Base-by-base conservation (phyloP, 2,113 vertebrate genomes). In the Otis tarda region DNA sequence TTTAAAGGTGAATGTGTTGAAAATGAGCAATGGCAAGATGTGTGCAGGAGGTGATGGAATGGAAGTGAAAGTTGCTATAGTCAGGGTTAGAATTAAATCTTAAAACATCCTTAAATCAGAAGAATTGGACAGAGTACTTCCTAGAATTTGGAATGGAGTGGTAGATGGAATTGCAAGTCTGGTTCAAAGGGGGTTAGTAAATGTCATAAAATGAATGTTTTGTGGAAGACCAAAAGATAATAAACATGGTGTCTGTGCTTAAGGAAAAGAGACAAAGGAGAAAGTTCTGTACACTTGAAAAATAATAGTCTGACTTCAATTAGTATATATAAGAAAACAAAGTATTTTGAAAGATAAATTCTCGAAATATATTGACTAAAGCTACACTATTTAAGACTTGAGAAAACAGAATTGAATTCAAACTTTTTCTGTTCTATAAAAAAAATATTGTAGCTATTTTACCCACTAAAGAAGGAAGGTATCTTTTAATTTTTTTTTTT, bases 141-240 rank as follows among this genome's bases (percentile, higher is more conserved):
- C 20, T 33, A 55, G 22, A 68, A 85, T 35, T 47, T 3, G 10
- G 23, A 71, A 76, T 52, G 0, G 60, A 79, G 35, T 35, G 7
- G 15, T 59, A 83, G 10, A 43, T 22, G 18, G 15, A 79, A 43
- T 53, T 55, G 1, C 17, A 71, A 19, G 24, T 59, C 27, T 45
- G 11, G 15, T 35, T 37, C 6, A 35, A 75, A 88, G 15, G 0
- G 0, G 0, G 0, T 59, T 67, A 64, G 14, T 41, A 84, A 70
- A 45, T 71, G 37, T 20, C 47, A 82, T 82, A 28, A 68, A 68
- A 53, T 45, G 1, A 67, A 75, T 8, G 3, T 28, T 45, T 75
- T 33, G 15, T 52, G 19, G 61, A 45, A 68, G 14, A 37, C 9
- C 7, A 52, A 59, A 25, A 5, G 6, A 9, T 37, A 59, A 37